phyloP scores from a whole-genome alignment of 2,113 vertebrate genomes.

The Gallinago jamesoni region DNA sequence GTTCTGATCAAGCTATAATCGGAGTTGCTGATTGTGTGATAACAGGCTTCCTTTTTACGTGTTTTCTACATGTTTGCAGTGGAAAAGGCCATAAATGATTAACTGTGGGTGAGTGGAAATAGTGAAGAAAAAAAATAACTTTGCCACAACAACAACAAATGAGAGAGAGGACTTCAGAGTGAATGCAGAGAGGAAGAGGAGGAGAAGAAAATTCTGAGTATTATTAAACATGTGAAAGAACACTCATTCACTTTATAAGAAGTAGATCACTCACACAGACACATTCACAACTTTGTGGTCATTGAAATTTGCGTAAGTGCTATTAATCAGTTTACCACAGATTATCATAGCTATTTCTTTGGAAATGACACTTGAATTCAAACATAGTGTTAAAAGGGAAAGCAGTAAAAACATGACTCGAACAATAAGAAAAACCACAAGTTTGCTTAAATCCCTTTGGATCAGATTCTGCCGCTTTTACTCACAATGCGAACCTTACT shows the following conservation, averaged over 20 bases:
- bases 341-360: slow-evolving; percentile 74
- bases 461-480: slow-evolving; percentile 1
- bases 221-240: slow-evolving; percentile 74
- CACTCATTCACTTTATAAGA: slow-evolving; percentile 82
- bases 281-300: slow-evolving; percentile 77
- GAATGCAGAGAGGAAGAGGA: slow-evolving; percentile 54
- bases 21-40: slow-evolving; percentile 76
- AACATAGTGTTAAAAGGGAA: slow-evolving; percentile 59
- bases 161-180: slow-evolving; percentile 61
- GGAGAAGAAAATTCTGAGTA: slow-evolving; percentile 67
- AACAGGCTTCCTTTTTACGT: slow-evolving; percentile 80
- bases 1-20: slow-evolving; percentile 78
- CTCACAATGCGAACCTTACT: neutral
- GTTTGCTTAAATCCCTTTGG: slow-evolving; percentile 30
- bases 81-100: slow-evolving; percentile 80
- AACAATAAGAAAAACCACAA: slow-evolving; percentile 38
- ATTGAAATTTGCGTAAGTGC: slow-evolving; percentile 77
- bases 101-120: slow-evolving; percentile 84
- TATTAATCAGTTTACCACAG: slow-evolving; percentile 84
- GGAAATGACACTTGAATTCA: slow-evolving; percentile 72
- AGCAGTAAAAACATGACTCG: slow-evolving; percentile 42
- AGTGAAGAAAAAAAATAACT: slow-evolving; percentile 82
- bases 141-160: slow-evolving; percentile 82
- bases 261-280: slow-evolving; percentile 75
- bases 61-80: slow-evolving; percentile 71